Evolutionary conservation across 2,113 vertebrate genomes (phyloP), one percentile per base, ranked within the genome.

Genomic region (Reinhardtius hippoglossoides): DNA sequence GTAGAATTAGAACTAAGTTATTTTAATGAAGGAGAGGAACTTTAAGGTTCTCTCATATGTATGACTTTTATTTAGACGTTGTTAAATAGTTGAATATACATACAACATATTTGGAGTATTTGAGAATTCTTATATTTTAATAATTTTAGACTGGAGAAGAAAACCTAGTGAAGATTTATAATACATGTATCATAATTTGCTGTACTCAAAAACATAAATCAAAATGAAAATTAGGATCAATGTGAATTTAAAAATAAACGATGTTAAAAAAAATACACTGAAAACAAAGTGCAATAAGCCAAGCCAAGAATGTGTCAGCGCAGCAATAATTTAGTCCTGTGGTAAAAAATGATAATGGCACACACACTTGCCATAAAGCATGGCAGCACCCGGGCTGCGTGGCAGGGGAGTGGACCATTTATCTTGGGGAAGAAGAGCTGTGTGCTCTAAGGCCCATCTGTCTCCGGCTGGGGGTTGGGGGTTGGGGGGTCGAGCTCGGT

Each of bases 401-500:
- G 82, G 71, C 85, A 67, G 77, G 82, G 75, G 78, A 78, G 58
- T 56, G 68, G 67, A 83, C 83, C 75, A 90, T 92, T 92, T 88
- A 92, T 90, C 90, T 85, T 76, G 74, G 63, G 90, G 71, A 85
- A 84, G 76, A 84, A 61, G 73, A 74, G 76, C 82, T 20, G 42
- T 57, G 64, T 75, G 81, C 83, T 80, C 84, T 63, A 13, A 80
- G 56, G 78, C 79, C 89, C 87, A 89, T 89, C 90, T 91, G 89
- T 92, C 87, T 89, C 63, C 3, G 58, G 74, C 65, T 82, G 84
- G 78, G 85, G 81, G 74, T 67, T 57, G 9, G 64, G 50, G 81
- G 82, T 67, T 83, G 88, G 59, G 76, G 84, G 90, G 92, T 89
- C 82, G 84, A 78, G 91, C 87, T 88, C 35, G 69, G 88, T 92